These are phyloP conservation scores for Microctonus aethiopoides DNA, from an alignment of 2,888 invertebrate genomes.

Conservation along the genomic window DNA sequence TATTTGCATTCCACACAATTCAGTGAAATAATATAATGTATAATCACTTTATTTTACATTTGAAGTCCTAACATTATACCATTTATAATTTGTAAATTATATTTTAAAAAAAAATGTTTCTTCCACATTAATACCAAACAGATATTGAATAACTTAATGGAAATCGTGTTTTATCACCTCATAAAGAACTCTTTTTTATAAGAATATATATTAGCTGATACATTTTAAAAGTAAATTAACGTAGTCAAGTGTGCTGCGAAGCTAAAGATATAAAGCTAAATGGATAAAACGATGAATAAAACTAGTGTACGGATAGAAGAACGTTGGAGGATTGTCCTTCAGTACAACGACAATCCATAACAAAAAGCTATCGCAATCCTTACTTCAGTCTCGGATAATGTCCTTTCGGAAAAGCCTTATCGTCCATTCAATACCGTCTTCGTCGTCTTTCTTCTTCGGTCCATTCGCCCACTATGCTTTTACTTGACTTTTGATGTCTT, in stretches of 20 bases:
- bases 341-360: conserved; percentile 19
- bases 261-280: conserved; percentile 5
- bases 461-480: conserved; percentile 42
- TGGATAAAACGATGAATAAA: conserved; percentile 4
- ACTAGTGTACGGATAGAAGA: not conserved
- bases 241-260: not conserved
- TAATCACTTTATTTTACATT: not conserved
- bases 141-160: not conserved
- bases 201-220: not conserved
- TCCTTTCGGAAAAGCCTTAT: conserved; percentile 14
- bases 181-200: not conserved
- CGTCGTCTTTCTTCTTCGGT: conserved; percentile 13
- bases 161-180: not conserved
- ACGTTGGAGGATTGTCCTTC: not conserved
- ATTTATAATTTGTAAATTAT: too few relatives aligned
- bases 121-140: not conserved
- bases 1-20: too few relatives aligned
- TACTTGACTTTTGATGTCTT: conserved; percentile 47
- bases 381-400: conserved; percentile 17
- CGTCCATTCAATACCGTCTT: conserved; percentile 23
- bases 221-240: not conserved
- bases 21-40: not conserved
- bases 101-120: not conserved
- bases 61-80: too few relatives aligned
- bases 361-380: conserved; percentile 9